Evolutionary conservation across 2,113 vertebrate species (phyloP).

Genomic region (Tinamus guttatus): DNA sequence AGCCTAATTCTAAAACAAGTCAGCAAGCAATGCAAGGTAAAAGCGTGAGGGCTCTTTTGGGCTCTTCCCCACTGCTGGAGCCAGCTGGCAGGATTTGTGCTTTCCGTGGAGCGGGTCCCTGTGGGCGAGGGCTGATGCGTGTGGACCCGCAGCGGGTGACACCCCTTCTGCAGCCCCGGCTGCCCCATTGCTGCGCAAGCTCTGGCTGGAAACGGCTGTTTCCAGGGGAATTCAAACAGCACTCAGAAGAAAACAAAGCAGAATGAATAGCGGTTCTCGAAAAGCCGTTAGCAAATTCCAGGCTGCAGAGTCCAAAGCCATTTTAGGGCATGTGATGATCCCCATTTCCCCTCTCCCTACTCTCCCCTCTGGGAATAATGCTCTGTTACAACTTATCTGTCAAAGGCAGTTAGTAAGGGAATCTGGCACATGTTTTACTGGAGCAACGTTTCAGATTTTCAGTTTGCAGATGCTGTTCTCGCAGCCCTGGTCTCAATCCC

Average conservation of each 20-base stretch:
- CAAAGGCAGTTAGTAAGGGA: not conserved
- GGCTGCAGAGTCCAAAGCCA: not conserved
- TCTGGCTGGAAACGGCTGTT: not conserved
- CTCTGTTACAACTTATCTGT: not conserved
- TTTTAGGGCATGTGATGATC: not conserved
- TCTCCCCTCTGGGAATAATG: not conserved
- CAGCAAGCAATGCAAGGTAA: not conserved
- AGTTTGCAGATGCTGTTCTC: not conserved
- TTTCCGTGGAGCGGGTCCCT: not conserved
- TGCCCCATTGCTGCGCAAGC: not conserved
- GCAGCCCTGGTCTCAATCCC: constrained; percentile 21
- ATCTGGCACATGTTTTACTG: not conserved
- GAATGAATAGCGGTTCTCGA: not conserved
- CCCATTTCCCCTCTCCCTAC: not conserved
- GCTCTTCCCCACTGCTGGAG: not conserved
- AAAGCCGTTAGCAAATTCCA: not conserved
- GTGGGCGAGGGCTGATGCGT: not conserved
- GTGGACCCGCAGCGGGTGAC: not conserved
- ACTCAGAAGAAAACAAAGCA: constrained; percentile 20
- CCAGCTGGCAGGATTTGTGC: not conserved
- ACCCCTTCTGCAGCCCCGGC: not conserved
- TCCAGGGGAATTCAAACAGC: not conserved
- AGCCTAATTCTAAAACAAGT: not conserved
- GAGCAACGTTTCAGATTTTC: not conserved
- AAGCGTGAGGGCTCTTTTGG: fast-evolving